Evolutionary conservation across 2,888 invertebrate species (phyloP), one percentile per base, ranked within the genome.

Genomic region (Lochmaea crataegi): DNA sequence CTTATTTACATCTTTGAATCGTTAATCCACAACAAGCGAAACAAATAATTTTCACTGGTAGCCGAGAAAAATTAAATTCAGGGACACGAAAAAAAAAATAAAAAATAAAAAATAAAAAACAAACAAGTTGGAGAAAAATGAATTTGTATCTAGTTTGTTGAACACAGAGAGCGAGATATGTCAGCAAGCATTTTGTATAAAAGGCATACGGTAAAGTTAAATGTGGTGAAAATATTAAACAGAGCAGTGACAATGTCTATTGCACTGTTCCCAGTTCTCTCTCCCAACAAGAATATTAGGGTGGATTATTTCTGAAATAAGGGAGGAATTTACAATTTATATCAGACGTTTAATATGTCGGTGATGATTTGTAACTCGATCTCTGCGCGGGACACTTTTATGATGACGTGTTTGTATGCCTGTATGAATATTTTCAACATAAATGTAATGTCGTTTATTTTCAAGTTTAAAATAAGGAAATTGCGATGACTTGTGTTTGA

Each of bases 151-250:
- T 75, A 77, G 83, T 83, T 83, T 83, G 84, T 84, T 84, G 81
- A 82, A 84, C 82, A 80, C 83, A 16, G 26, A 83, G 26, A 63
- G 61, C 41, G 61, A 84, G 83, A 83, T 82, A 82, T 83, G 83
- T 84, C 83, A 83, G 73, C 72, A 65, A 71, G 79, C 82, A 81
- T 81, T 82, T 81, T 82, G 81, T 80, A 63, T 42, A 78, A 77
- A 72, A 77, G 81, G 83, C 83, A 82, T 81, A 83, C 82, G 82
- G 82, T 81, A 79, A 81, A 81, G 84, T 85, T 85, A 84, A 85
- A 85, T 85, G 84, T 82, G 83, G 82, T 81, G 85, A 85, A 85
- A 85, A 84, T 84, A 85, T 85, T 85, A 83, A 83, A 82, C 82
- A 81, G 83, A 80, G 82, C 82, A 76, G 80, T 78, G 84, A 84